A percentile compares a stretch with the other conserved stretches of the same genome.
These are phyloP conservation scores for Perca schrenkii DNA, from an alignment of 2,113 vertebrate genomes.

Conservation along the genomic window DNA sequence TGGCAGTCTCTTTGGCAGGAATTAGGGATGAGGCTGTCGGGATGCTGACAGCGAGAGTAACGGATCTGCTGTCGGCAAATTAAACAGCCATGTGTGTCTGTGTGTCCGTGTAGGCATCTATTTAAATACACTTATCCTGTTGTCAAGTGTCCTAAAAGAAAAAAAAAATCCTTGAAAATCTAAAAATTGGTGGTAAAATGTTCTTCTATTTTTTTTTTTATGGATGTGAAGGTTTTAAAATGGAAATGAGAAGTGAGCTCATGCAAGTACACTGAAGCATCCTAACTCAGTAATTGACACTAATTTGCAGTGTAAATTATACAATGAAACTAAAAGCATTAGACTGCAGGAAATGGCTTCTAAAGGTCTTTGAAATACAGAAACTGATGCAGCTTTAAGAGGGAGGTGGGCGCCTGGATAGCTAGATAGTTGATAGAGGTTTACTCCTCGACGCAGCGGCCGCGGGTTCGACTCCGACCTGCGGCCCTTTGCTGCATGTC, in stretches of 20 bases:
- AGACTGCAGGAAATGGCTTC: slow-evolving; percentile 46
- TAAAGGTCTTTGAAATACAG: slow-evolving; percentile 47
- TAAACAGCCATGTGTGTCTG: slow-evolving; percentile 58
- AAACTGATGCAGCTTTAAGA: slow-evolving; percentile 36
- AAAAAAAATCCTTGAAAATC: slow-evolving; percentile 33
- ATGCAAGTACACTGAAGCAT: slow-evolving; percentile 56
- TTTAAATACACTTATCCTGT: slow-evolving; percentile 43
- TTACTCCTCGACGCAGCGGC: too few species aligned
- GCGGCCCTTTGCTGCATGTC: too few species aligned
- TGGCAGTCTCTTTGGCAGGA: slow-evolving; percentile 66
- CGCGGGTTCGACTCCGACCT: too few species aligned
- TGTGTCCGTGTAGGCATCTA: slow-evolving; percentile 45
- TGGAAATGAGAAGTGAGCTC: slow-evolving; percentile 46
- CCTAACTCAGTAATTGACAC: slow-evolving; percentile 56
- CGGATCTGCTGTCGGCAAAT: slow-evolving; percentile 64
- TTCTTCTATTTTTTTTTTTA: slow-evolving; percentile 2
- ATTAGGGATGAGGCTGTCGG: slow-evolving; percentile 74
- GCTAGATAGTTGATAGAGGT: too few species aligned
- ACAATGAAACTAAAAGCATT: slow-evolving; percentile 57
- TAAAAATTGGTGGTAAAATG: slow-evolving; percentile 16
- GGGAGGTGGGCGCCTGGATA: too few species aligned
- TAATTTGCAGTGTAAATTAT: slow-evolving; percentile 66
- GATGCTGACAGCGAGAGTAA: slow-evolving; percentile 60
- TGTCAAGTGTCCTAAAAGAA: slow-evolving; percentile 36
- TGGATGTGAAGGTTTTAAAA: slow-evolving; percentile 33